Conservation (phyloP, 2,888 invertebrate genomes). For the Scaptodrosophila latifasciaeformis region DNA sequence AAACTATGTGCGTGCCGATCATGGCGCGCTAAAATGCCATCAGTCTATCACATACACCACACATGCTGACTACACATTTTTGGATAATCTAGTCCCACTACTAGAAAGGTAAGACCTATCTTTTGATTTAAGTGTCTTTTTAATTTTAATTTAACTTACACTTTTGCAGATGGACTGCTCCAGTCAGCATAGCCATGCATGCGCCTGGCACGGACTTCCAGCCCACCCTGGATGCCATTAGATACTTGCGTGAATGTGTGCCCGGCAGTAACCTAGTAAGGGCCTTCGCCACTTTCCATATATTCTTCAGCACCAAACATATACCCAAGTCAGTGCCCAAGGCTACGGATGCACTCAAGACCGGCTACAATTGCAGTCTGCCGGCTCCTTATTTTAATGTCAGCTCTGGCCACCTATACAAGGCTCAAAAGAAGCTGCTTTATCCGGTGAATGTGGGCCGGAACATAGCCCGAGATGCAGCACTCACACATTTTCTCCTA, state of each 20-base stretch:
- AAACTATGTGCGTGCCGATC: slow-evolving; percentile 87
- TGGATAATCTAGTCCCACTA: slow-evolving; percentile 90
- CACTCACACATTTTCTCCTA: slow-evolving; percentile 87
- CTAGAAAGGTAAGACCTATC: slow-evolving; percentile 80
- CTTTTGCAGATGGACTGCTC: slow-evolving; percentile 84
- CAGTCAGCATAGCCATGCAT: slow-evolving; percentile 90
- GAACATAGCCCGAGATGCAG: slow-evolving; percentile 89
- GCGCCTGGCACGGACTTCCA: slow-evolving; percentile 89
- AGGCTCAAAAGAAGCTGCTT: slow-evolving; percentile 85
- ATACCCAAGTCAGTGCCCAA: slow-evolving; percentile 85
- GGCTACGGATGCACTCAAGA: slow-evolving; percentile 78
- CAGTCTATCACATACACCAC: slow-evolving; percentile 94
- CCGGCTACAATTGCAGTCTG: slow-evolving; percentile 83
- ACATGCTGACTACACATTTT: slow-evolving; percentile 92
- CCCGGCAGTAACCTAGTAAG: slow-evolving; percentile 81
- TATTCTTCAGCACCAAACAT: slow-evolving; percentile 91
- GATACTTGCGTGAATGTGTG: slow-evolving; percentile 86
- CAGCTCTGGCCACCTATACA: slow-evolving; percentile 82
- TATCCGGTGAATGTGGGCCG: slow-evolving; percentile 94
- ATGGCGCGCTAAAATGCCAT: slow-evolving; percentile 82
- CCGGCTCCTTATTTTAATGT: slow-evolving; percentile 83
- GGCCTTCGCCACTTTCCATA: slow-evolving; percentile 89
- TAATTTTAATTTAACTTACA: neutral
- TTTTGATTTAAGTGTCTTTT: neutral
- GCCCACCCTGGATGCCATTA: slow-evolving; percentile 86